Evolutionary conservation across 2,888 invertebrate species (phyloP), one percentile per base, ranked within the genome.

Genomic region (Chydorus sphaericus): DNA sequence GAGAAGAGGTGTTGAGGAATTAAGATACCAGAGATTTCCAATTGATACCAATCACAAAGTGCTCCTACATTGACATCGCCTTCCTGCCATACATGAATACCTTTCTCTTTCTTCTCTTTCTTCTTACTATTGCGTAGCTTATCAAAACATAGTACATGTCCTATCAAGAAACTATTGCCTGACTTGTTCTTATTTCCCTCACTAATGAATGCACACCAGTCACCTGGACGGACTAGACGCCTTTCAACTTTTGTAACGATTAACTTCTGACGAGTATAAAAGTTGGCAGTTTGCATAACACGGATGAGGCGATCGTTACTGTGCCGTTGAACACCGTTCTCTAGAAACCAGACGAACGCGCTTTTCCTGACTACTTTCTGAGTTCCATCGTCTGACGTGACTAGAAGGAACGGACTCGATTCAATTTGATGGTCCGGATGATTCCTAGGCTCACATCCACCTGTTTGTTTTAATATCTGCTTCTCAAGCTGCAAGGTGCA

Each of bases 231-330:
- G 4, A 54, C 28, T 26, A 36, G 6, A 26, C 23, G 20, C 20
- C 26, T 53, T 16, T 38, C 53, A 20, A 53, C 37, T 26, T 11
- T 29, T 23, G 23, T 26, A 26, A 20, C 37, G 16, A 37, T 14
- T 8, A 23, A 28, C 18, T 8, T 37, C 3, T 53, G 20, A 7
- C 38, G 16, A 6, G 26, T 26, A 18, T 14, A 16, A 16, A 39
- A 44, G 20, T 18, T 44, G n/a, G 37, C 18, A 11, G 6, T 29
- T 30, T 44, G 54, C 16, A 16, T 37, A 14, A 44, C 54, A n/a
- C 44, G 44, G 8, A 26, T 33, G 16, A 31, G 7, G 16, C 54
- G 39, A 30, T 54, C 54, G 44, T 30, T 54, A 29, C 54, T 54
- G 26, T 39, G 16, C 8, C 38, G 10, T 29, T 16, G 18, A 18